Base-by-base conservation (phyloP, 2,797 vertebrate species). In the Diplodus puntazzo region DNA sequence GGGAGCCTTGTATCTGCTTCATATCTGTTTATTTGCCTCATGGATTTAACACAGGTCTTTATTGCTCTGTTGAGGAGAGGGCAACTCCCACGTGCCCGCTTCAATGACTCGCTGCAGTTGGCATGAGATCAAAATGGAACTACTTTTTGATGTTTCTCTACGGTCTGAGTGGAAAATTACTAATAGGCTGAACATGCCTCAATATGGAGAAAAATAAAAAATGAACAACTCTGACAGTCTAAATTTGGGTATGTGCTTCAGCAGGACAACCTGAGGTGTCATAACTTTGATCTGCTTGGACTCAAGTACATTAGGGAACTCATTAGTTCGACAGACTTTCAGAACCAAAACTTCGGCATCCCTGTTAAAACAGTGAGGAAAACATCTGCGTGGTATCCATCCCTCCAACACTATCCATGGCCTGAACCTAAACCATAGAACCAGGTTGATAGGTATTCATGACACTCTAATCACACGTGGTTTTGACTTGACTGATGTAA, bases 301-400 rank as follows among this genome's bases (percentile, higher is more conserved):
- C 73, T 30, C 21, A 16, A 70, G 77, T 58, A 75, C 90, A 87
- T 92, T 74, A 75, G 88, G 89, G 91, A 92, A 73, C 89, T 93
- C 87, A 89, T 92, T 93, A 92, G 80, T 75, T 72, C 49, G 57
- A 50, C 60, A 30, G 65, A 72, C 39, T 81, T 80, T 88, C 67
- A 68, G 77, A 49, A 84, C 69, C 59, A 62, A 80, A 88, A 83
- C 57, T 73, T 81, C 81, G 52, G 60, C 43, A 67, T 78, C 65
- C 63, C 67, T 75, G 25, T 76, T 71, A 60, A 25, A 80, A 57
- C 48, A 85, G 69, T 71, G 64, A 76, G 60, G 67, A 66, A 78
- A 82, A 82, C 64, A 85, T 88, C 79, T 86, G 84, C 46, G 50
- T 50, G 46, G 62, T 45, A 66, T 45, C 16, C 27, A 64, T 67